phyloP scores from a whole-genome alignment of 1,140 invertebrate genomes.

The Lerema accius region DNA sequence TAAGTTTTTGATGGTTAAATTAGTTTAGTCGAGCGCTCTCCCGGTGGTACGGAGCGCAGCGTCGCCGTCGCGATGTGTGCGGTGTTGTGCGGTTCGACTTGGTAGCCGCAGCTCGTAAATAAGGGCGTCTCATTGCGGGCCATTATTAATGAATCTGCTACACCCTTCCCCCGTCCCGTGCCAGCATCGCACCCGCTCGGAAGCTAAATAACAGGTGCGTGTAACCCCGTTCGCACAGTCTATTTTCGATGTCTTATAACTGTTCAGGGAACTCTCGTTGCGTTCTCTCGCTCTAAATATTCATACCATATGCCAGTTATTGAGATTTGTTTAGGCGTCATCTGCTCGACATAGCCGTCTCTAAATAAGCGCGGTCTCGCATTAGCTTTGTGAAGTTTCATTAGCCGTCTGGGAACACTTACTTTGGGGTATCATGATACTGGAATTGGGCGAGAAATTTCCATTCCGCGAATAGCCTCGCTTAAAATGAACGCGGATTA shows the following conservation, averaged over 20 bases:
- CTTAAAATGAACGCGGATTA: conserved; percentile 19
- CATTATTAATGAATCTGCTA: conserved; percentile 80
- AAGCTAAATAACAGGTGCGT: conserved; percentile 82
- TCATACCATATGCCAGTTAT: conserved; percentile 81
- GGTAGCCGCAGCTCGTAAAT: conserved; percentile 75
- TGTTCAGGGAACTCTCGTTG: conserved; percentile 67
- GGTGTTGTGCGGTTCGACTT: conserved; percentile 65
- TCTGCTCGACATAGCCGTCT: conserved; percentile 72
- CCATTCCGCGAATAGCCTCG: conserved; percentile 14
- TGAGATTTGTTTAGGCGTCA: conserved; percentile 80
- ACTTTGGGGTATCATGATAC: conserved; percentile 68
- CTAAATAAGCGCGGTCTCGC: conserved; percentile 73
- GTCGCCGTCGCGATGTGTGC: conserved; percentile 55
- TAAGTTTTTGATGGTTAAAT: conserved; percentile 27
- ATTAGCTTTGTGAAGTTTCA: conserved; percentile 74
- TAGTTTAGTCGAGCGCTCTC: conserved; percentile 28
- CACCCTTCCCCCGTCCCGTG: conserved; percentile 48
- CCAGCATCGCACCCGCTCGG: conserved; percentile 57
- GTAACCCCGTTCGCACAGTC: conserved; percentile 81
- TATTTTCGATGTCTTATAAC: conserved; percentile 81
- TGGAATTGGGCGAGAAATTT: conserved; percentile 65
- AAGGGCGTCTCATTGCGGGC: conserved; percentile 78
- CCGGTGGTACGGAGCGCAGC: conserved; percentile 41
- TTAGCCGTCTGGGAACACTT: conserved; percentile 72
- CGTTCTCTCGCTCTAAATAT: conserved; percentile 77